A percentile compares a stretch with the other conserved stretches of the same genome.
Evolutionary conservation across 2,113 vertebrate genomes (phyloP).

Genomic region (Macaca nemestrina): DNA sequence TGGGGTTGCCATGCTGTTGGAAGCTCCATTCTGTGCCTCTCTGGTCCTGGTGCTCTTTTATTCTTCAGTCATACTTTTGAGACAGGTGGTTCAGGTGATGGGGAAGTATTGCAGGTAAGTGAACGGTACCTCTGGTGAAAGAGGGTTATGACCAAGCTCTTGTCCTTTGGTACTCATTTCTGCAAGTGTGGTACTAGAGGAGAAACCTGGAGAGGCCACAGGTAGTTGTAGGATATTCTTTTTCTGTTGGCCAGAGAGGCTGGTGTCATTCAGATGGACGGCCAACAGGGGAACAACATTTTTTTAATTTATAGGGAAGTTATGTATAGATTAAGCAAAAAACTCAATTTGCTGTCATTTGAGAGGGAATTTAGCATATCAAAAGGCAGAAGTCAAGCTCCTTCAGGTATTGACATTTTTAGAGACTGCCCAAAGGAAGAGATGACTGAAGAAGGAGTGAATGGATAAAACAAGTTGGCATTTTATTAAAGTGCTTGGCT

Average conservation of each 20-base stretch:
- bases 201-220: neutral
- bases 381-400: neutral
- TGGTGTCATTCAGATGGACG: slow-evolving; percentile 10
- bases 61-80: slow-evolving; percentile 63
- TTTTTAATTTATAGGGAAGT: slow-evolving; percentile 31
- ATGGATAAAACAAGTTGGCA: neutral
- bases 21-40: slow-evolving; percentile 70
- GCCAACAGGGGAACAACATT: neutral
- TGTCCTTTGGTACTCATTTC: slow-evolving; percentile 41
- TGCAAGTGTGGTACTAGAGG: slow-evolving; percentile 17
- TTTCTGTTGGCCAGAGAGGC: neutral
- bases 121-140: slow-evolving; percentile 57
- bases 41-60: slow-evolving; percentile 76
- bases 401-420: slow-evolving; percentile 26
- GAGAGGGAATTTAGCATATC: slow-evolving; percentile 31
- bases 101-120: slow-evolving; percentile 78
- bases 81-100: slow-evolving; percentile 73
- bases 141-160: slow-evolving; percentile 45
- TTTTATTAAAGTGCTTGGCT: slow-evolving; percentile 40
- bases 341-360: neutral
- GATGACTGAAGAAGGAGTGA: slow-evolving; percentile 14
- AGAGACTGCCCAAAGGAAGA: neutral
- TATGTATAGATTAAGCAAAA: neutral
- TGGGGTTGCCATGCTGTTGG: slow-evolving; percentile 56
- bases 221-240: neutral